Base-by-base conservation (phyloP, 2,888 invertebrate genomes). In the Dolichomitus sp. region DNA sequence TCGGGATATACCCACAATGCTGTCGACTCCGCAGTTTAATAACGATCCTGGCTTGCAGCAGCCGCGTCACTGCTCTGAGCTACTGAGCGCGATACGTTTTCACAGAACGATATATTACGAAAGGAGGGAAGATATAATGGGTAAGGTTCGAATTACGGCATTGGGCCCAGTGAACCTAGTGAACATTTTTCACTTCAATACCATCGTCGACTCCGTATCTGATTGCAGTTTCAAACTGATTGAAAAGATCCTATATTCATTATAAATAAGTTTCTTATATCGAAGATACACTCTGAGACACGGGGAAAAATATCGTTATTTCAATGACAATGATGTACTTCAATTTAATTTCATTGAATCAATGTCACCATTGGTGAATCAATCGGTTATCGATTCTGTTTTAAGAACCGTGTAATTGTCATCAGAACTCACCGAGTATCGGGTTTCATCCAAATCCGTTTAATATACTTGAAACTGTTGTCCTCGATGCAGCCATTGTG, bases 1-100 rank as follows among this genome's bases (percentile, higher is more conserved):
- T 66, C 63, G 48, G 68, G 50, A 68, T 66, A 70, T 52, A 27
- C 40, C 66, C 48, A 70, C 70, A 75, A 70, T 80, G 40, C 65
- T 42, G 65, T 48, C 23, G 65, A 74, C 45, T 75, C 63, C 54
- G 50, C 52, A 68, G 61, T 74, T 80, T 73, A 40, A 69, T 74
- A 63, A 65, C 52, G 54, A 45, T 69, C 33, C 61, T 19, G 23
- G 48, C 45, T 50, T 37, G 61, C 61, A 37, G 37, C 61, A 59
- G 3, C 6, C 33, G 14, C 33, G n/a, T 37, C 33, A 17, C 37
- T 33, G 59, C 59, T 59, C 11, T 23, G 19, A 63, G 23, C 40
- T 17, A 63, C 37, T 19, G 40, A 40, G n/a, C 17, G 61, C 61
- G 7, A 63, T 37, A 23, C 45, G 27, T 65, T 61, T 37, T 65